Conservation (phyloP, 2,888 invertebrate species). For the Erebia ligea region DNA sequence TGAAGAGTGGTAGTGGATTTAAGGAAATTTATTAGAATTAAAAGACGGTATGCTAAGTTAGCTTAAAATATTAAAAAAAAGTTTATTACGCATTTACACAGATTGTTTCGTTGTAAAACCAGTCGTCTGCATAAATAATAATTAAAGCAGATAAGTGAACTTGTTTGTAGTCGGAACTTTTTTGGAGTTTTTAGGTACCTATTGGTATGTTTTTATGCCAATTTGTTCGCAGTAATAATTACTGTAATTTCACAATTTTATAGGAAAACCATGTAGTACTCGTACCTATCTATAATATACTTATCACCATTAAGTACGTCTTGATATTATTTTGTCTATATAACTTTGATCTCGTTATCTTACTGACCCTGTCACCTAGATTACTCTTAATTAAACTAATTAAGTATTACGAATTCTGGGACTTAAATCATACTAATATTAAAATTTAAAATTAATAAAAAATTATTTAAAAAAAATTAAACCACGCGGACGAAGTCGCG, state of each 20-base stretch:
- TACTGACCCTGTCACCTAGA: not conserved
- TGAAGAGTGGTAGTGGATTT: too few relatives aligned
- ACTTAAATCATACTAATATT: not conserved
- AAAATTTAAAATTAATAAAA: too few relatives aligned
- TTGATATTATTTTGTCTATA: not conserved
- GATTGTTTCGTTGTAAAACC: too few relatives aligned
- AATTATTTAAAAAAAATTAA: too few relatives aligned
- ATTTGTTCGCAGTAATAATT: not conserved
- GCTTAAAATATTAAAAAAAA: too few relatives aligned
- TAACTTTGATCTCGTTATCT: not conserved
- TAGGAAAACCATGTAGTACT: not conserved
- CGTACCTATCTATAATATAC: not conserved
- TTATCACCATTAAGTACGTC: not conserved
- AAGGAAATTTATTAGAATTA: too few relatives aligned
- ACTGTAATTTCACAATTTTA: not conserved
- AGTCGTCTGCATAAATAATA: too few relatives aligned
- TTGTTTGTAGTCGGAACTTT: not conserved
- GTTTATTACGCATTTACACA: too few relatives aligned
- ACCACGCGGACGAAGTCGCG: too few relatives aligned
- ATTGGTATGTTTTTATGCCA: not conserved
- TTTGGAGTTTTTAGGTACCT: not conserved
- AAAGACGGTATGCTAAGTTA: too few relatives aligned
- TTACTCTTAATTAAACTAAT: not conserved
- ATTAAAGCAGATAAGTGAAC: not conserved
- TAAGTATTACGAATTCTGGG: not conserved